These are phyloP conservation scores for Laothoe populi DNA, from an alignment of 2,888 invertebrate species.

Conservation along the genomic window DNA sequence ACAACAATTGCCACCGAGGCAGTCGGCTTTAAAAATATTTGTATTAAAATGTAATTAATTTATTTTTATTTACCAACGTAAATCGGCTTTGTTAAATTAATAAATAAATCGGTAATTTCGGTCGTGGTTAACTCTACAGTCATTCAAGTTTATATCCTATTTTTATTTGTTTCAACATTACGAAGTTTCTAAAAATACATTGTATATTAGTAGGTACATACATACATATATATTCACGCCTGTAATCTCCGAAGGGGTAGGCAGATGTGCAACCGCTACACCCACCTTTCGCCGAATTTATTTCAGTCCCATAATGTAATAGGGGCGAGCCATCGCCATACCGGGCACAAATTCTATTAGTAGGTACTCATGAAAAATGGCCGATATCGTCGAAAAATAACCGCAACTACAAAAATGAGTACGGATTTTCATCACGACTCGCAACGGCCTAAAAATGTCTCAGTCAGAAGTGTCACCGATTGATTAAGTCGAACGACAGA, in stretches of 20 bases:
- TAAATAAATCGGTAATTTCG: neutral
- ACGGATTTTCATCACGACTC: neutral
- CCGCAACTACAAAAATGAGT: neutral
- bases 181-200: slow-evolving; percentile 3
- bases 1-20: too few relatives aligned
- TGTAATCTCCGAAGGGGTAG: too few relatives aligned
- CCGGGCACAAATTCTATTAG: too few relatives aligned
- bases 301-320: too few relatives aligned
- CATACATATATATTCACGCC: too few relatives aligned
- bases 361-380: neutral
- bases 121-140: neutral
- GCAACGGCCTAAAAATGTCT: slow-evolving; percentile 5
- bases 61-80: too few relatives aligned
- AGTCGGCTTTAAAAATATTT: too few relatives aligned
- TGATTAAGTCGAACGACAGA: slow-evolving; percentile 24
- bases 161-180: neutral
- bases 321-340: too few relatives aligned
- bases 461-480: slow-evolving; percentile 25
- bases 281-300: too few relatives aligned
- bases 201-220: neutral
- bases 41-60: too few relatives aligned
- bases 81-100: neutral
- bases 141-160: neutral
- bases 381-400: neutral
- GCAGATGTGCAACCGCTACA: too few relatives aligned